Evolutionary conservation across 2,113 vertebrate species (phyloP).

Genomic region (Equus quagga): DNA sequence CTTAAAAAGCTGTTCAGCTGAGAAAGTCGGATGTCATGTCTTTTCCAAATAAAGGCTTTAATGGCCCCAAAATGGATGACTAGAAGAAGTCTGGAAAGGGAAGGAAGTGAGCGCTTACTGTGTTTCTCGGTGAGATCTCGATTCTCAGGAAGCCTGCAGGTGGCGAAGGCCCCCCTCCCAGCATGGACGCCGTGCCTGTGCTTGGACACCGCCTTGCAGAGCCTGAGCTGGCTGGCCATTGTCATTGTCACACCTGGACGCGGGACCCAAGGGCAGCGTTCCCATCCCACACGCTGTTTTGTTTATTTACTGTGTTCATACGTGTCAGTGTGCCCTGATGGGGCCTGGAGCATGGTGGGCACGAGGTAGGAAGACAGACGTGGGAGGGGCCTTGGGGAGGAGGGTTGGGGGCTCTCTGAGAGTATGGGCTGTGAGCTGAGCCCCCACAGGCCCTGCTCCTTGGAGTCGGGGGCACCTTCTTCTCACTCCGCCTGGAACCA

Average conservation of each 20-base stretch:
- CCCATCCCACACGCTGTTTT: background rate
- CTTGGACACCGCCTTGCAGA: rapidly evolving
- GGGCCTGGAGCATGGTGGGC: background rate
- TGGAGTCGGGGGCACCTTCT: background rate
- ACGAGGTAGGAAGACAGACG: background rate
- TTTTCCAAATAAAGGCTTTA: background rate
- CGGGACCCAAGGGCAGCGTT: background rate
- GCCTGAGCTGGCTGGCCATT: background rate
- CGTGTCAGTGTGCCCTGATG: rapidly evolving
- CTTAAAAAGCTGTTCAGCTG: background rate
- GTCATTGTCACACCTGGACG: rapidly evolving
- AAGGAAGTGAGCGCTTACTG: rapidly evolving
- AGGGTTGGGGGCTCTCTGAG: background rate
- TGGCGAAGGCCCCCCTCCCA: rapidly evolving
- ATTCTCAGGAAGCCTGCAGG: background rate
- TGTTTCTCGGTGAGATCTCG: background rate
- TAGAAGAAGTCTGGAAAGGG: too few relatives aligned
- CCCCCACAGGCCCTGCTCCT: background rate
- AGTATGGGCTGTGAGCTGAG: background rate
- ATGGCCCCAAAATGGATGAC: background rate
- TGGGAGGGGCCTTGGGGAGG: background rate
- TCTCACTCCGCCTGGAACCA: background rate
- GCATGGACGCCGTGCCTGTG: too few relatives aligned
- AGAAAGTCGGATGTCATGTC: background rate
- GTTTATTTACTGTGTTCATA: rapidly evolving